Percentiles rank a stretch among this genome's conserved stretches.
Conservation (phyloP, 1,140 invertebrate species). For the Mercenaria mercenaria region DNA sequence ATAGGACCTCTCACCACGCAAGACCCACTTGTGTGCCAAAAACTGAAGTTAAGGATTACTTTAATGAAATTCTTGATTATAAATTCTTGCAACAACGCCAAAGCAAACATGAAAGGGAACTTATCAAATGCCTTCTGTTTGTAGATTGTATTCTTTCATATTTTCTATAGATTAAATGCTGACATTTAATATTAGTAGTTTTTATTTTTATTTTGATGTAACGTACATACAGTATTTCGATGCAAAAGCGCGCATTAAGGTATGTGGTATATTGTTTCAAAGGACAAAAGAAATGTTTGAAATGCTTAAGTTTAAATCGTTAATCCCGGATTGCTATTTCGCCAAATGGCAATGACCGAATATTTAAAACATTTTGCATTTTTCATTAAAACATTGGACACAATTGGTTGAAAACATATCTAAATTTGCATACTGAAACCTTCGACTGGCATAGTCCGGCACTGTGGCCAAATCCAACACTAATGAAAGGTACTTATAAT, state of each 20-base stretch:
- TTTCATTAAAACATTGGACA: background rate
- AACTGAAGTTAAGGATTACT: background rate
- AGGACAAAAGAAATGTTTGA: too few relatives aligned
- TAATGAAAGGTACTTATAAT: too few relatives aligned
- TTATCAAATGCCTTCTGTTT: background rate
- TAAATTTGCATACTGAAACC: background rate
- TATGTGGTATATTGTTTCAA: too few relatives aligned
- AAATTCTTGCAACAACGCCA: background rate
- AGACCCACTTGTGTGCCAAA: background rate
- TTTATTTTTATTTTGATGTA: too few relatives aligned
- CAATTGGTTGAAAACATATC: background rate
- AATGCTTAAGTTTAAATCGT: too few relatives aligned
- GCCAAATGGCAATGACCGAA: background rate
- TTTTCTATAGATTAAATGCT: too few relatives aligned
- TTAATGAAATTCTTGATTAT: slow-evolving; percentile 17
- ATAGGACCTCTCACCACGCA: background rate
- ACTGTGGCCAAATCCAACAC: too few relatives aligned
- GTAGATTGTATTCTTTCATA: background rate
- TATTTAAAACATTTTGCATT: background rate
- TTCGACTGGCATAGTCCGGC: too few relatives aligned
- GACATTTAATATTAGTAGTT: too few relatives aligned
- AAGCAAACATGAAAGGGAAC: background rate
- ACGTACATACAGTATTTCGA: too few relatives aligned
- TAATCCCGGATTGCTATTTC: too few relatives aligned
- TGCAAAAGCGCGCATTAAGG: too few relatives aligned